These are phyloP conservation scores for Scaptomyza flava DNA, from an alignment of 2,888 invertebrate genomes.

Conservation along the genomic window DNA sequence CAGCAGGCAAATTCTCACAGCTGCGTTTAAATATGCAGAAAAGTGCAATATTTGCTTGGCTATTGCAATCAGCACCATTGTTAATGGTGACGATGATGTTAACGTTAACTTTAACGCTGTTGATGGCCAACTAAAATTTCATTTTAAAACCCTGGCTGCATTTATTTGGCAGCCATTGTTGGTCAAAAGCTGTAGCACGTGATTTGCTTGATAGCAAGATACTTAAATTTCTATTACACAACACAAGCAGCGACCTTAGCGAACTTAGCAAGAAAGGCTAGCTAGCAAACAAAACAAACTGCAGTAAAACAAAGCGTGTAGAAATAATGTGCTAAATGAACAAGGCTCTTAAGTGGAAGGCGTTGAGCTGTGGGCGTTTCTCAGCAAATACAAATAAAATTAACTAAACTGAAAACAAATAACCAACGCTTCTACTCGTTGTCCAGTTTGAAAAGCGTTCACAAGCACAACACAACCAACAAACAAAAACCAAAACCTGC, in stretches of 20 bases:
- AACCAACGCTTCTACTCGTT: constrained; percentile 34
- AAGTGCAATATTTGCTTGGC: constrained; percentile 63
- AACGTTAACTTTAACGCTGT: neutral
- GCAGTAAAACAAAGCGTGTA: constrained; percentile 63
- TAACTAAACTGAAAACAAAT: constrained; percentile 66
- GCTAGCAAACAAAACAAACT: constrained; percentile 21
- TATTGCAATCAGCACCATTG: constrained; percentile 60
- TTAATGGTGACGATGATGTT: constrained; percentile 6
- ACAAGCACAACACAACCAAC: neutral
- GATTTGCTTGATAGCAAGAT: constrained; percentile 18
- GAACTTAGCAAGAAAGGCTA: constrained; percentile 43
- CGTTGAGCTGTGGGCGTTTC: constrained; percentile 44
- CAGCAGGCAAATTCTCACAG: constrained; percentile 21
- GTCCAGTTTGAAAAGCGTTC: constrained; percentile 34
- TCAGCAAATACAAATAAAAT: constrained; percentile 73
- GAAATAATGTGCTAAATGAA: constrained; percentile 69
- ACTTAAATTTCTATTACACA: constrained; percentile 51
- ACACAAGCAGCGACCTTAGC: constrained; percentile 36
- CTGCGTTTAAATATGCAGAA: constrained; percentile 58
- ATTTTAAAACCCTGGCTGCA: constrained; percentile 25
- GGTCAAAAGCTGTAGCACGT: constrained; percentile 4
- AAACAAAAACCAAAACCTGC: constrained; percentile 40
- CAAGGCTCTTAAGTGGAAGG: constrained; percentile 31
- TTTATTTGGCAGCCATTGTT: constrained; percentile 18
- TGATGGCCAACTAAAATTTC: constrained; percentile 18